phyloP scores from a whole-genome alignment of 2,888 invertebrate genomes.

The Gastracanthus pulcherrimus region DNA sequence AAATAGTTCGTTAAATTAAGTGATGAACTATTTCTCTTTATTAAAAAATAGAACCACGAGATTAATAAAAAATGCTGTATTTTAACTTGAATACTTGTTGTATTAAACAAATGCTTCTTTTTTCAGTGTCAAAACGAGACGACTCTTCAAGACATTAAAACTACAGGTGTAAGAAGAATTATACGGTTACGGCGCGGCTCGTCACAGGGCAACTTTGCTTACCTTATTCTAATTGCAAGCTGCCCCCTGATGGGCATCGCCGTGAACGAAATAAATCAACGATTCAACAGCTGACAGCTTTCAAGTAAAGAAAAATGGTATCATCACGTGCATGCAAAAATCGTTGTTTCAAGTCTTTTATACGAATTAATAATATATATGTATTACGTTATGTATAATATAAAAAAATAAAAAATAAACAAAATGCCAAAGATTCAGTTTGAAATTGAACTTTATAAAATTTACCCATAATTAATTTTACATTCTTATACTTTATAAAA shows the following conservation, averaged over 20 bases:
- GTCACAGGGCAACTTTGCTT: constrained; percentile 58
- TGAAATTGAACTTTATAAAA: constrained; percentile 58
- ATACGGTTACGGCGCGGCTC: constrained; percentile 57
- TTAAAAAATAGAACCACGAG: too few relatives aligned
- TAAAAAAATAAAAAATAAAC: constrained; percentile 53
- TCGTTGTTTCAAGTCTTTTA: neutral
- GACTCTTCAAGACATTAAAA: neutral
- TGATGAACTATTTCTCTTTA: too few relatives aligned
- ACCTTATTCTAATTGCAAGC: constrained; percentile 51
- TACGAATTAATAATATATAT: neutral
- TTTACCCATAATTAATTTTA: constrained; percentile 55
- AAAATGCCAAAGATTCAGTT: constrained; percentile 44
- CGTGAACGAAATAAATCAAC: constrained; percentile 50
- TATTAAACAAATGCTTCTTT: too few relatives aligned
- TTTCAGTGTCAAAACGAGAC: too few relatives aligned
- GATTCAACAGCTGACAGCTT: neutral
- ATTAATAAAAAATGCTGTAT: too few relatives aligned
- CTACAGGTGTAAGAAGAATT: neutral
- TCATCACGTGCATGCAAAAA: neutral
- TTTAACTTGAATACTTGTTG: too few relatives aligned
- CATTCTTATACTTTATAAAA: constrained; percentile 52
- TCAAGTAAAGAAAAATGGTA: neutral
- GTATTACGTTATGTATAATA: neutral
- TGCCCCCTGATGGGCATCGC: constrained; percentile 58
- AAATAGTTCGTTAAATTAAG: too few relatives aligned